phyloP scores from a whole-genome alignment of 2,888 invertebrate genomes.

The Drosophila macrospina region DNA sequence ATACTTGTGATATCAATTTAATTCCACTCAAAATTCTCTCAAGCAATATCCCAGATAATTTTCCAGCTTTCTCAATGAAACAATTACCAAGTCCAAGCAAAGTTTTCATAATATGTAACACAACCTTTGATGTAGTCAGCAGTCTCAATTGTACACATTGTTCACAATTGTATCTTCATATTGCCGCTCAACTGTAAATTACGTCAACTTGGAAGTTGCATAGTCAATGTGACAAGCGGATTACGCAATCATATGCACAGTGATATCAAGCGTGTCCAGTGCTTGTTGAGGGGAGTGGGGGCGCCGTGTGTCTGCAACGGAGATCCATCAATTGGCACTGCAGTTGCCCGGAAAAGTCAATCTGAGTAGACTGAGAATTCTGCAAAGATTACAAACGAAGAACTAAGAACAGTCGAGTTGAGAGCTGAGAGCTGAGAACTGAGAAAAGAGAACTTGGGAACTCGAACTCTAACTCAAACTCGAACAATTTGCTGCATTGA shows the following conservation, averaged over 20 bases:
- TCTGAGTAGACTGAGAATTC: conserved; percentile 43
- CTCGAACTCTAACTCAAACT: too few relatives aligned
- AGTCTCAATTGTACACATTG: neutral
- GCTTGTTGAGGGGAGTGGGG: neutral
- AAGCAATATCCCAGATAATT: too few relatives aligned
- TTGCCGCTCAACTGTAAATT: conserved; percentile 39
- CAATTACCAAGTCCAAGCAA: neutral
- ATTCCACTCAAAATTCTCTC: too few relatives aligned
- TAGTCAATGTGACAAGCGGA: conserved; percentile 54
- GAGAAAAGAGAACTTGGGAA: conserved; percentile 37
- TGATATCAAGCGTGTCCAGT: neutral
- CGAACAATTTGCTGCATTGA: conserved; percentile 46
- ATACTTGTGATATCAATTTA: too few relatives aligned
- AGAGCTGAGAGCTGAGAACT: neutral
- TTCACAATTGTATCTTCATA: conserved; percentile 4
- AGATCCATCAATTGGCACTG: conserved; percentile 51
- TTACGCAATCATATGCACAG: conserved; percentile 68
- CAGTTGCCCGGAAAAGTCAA: conserved; percentile 71
- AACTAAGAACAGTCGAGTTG: conserved; percentile 18
- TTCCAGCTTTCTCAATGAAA: too few relatives aligned
- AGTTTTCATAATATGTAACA: neutral
- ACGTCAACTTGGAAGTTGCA: conserved; percentile 26
- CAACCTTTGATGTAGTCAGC: neutral
- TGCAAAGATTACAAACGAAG: conserved; percentile 21
- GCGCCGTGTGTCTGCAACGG: conserved; percentile 5